Evolutionary conservation across 53 echinoderm and acorn worm species (phyloP), one percentile per base, ranked within the genome.

Genomic region (Crossaster papposus): DNA sequence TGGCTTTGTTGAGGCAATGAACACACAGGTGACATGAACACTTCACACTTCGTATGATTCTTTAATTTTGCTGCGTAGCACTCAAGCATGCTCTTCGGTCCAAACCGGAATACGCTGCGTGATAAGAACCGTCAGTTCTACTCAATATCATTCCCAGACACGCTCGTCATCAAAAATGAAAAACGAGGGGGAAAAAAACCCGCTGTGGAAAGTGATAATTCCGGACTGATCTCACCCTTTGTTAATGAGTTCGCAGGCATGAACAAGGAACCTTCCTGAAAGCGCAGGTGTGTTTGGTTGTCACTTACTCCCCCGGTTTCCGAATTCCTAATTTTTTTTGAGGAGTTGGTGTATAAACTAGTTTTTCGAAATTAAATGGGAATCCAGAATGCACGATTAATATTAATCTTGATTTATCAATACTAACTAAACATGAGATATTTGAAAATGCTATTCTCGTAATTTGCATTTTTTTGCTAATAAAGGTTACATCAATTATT

Each of bases 51-150:
- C 70, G 70, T 28, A n/a, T 65, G 70, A 2, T 44, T 82, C 31
- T 35, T 83, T 83, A 83, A 83, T 83, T 83, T 65, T 37, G 38
- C 70, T 20, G 54, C 12, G 34, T 83, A 37, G 22, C 83, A 70
- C 9, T 68, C 65, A 65, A 83, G 83, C 70, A 83, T 83, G 36
- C 38, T 18, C 37, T 14, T 10, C 44, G 68, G 37, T 24, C 24
- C 64, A 3, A 28, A 29, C 31, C 23, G 23, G 7, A 13, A 71
- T 28, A 26, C 72, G 26, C 30, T 4, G 29, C n/a, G 30, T 71
- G 72, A 71, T 71, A 71, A 62, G 44, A 7, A 9, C 5, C 44
- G 44, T 44, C 44, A 7, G 44, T 44, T 9, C 44, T 0, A 28
- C 68, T 68, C 68, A 62, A 23, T 24, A 20, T 24, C 28, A n/a